Conservation (phyloP, 1,140 invertebrate species). For the Triops longicaudatus region DNA sequence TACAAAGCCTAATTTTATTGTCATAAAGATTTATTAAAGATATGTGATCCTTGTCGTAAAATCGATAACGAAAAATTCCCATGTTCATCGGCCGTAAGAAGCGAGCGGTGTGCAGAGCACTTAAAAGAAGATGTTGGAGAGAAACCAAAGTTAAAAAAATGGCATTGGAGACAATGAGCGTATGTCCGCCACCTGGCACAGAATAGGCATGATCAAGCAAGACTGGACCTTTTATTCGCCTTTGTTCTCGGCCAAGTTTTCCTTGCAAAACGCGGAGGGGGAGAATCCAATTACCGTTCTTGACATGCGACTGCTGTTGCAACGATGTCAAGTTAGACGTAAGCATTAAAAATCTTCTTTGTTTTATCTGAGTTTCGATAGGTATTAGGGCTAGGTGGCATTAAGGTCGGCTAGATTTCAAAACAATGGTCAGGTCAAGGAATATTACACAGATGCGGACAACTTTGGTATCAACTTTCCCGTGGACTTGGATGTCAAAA, state of each 20-base stretch:
- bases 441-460: conserved; percentile 44
- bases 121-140: too few relatives aligned
- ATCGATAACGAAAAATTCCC: too few relatives aligned
- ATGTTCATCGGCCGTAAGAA: too few relatives aligned
- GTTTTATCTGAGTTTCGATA: background rate
- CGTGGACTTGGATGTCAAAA: conserved; percentile 41
- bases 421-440: conserved; percentile 42
- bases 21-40: too few relatives aligned
- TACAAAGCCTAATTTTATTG: too few relatives aligned
- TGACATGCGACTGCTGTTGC: conserved; percentile 61
- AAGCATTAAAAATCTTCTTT: conserved; percentile 19
- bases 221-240: conserved; percentile 74
- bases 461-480: conserved; percentile 43
- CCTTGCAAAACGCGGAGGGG: conserved; percentile 63
- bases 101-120: too few relatives aligned
- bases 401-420: conserved; percentile 40
- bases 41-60: too few relatives aligned
- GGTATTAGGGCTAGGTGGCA: conserved; percentile 32
- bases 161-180: conserved; percentile 61
- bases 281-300: conserved; percentile 76
- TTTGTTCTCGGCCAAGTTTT: conserved; percentile 45
- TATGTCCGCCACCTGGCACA: conserved; percentile 59
- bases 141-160: too few relatives aligned
- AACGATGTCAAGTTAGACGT: conserved; percentile 65
- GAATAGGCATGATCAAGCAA: conserved; percentile 68